These are phyloP conservation scores for Timandra comae DNA, from an alignment of 2,888 invertebrate genomes.

Conservation along the genomic window DNA sequence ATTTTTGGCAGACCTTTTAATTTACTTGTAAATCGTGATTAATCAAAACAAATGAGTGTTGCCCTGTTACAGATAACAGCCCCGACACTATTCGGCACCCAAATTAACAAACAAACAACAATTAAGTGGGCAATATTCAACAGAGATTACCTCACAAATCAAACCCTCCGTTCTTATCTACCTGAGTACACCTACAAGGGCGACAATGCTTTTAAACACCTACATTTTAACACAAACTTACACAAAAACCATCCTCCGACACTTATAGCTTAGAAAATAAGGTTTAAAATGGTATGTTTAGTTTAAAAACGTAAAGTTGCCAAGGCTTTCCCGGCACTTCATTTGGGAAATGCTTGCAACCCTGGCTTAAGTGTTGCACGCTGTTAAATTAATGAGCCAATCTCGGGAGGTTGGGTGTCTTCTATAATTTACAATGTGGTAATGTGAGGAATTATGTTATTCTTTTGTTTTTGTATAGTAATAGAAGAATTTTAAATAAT, in stretches of 20 bases:
- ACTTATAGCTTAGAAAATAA: slow-evolving; percentile 3
- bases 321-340: slow-evolving; percentile 60
- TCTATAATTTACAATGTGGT: slow-evolving; percentile 74
- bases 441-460: slow-evolving; percentile 55
- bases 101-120: slow-evolving; percentile 30
- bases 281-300: slow-evolving; percentile 11
- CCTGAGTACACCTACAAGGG: slow-evolving; percentile 43
- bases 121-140: slow-evolving; percentile 40
- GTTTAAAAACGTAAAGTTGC: slow-evolving; percentile 26
- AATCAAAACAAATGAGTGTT: no score
- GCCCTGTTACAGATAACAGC: no score
- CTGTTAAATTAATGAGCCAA: slow-evolving; percentile 77
- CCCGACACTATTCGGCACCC: slow-evolving; percentile 7
- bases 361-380: slow-evolving; percentile 73
- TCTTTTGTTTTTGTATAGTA: no score
- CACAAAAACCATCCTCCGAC: slow-evolving; percentile 16
- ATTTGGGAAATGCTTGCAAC: slow-evolving; percentile 71
- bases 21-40: no score
- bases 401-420: slow-evolving; percentile 58
- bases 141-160: slow-evolving; percentile 57
- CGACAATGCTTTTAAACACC: slow-evolving; percentile 45
- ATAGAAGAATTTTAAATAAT: no score
- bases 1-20: no score
- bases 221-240: slow-evolving; percentile 16
- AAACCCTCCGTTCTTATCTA: slow-evolving; percentile 39